phyloP scores from a whole-genome alignment of 2,888 invertebrate genomes.

The Oscheius sp. region DNA sequence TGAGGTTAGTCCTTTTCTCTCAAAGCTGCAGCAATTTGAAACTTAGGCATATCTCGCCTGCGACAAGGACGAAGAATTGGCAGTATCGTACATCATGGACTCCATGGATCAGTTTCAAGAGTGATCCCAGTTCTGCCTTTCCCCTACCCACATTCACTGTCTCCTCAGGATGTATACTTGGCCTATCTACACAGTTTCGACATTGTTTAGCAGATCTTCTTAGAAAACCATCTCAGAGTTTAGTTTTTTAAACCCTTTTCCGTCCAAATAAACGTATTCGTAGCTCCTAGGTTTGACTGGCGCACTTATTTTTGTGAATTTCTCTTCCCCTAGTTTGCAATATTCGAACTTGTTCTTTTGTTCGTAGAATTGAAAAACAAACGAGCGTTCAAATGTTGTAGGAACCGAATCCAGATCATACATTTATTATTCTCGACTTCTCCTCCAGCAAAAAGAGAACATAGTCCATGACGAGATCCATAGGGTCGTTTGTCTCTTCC shows the following conservation, averaged over 20 bases:
- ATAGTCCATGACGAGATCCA: not conserved
- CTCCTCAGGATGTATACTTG: no score
- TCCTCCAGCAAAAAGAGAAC: not conserved
- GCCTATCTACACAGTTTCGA: no score
- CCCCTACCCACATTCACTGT: no score
- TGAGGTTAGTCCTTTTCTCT: conserved; percentile 76
- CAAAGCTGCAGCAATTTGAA: no score
- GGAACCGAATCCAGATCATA: no score
- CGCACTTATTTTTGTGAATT: no score
- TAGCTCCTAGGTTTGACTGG: not conserved
- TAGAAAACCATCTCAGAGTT: not conserved
- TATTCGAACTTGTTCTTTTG: no score
- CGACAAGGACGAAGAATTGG: conserved; percentile 98
- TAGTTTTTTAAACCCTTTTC: not conserved
- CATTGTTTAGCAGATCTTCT: not conserved
- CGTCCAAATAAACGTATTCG: conserved; percentile 4
- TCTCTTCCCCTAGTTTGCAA: no score
- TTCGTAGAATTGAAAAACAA: no score
- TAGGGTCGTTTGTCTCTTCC: not conserved
- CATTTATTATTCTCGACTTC: not conserved
- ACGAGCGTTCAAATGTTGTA: no score
- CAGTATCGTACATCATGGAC: conserved; percentile 88
- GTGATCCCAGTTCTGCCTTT: not conserved
- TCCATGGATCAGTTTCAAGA: conserved; percentile 72
- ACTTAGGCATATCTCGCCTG: conserved; percentile 76